Conservation (phyloP, 2,797 vertebrate genomes). For the Phataginus tricuspis region DNA sequence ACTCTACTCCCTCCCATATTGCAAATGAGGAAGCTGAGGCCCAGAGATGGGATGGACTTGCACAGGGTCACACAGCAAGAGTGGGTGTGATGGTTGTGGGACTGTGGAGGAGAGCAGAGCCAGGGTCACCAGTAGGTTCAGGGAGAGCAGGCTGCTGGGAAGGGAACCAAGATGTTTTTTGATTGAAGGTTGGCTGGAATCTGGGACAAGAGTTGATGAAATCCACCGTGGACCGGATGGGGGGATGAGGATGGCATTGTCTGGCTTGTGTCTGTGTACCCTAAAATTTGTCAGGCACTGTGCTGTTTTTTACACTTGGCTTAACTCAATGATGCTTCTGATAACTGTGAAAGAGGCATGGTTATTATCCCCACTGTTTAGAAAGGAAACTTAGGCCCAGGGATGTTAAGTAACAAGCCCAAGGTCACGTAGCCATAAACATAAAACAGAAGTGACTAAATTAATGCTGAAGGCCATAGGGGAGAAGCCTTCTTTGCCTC, state of each 20-base stretch:
- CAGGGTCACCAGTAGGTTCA: background rate
- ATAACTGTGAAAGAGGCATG: background rate
- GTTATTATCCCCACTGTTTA: background rate
- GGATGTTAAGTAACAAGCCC: background rate
- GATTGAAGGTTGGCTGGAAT: background rate
- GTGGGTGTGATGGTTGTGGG: background rate
- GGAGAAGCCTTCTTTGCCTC: no score
- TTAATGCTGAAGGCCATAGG: no score
- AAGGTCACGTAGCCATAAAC: background rate
- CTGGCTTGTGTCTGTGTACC: background rate
- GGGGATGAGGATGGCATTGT: background rate
- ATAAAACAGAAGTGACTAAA: background rate
- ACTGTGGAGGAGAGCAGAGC: background rate
- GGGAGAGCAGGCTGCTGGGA: background rate
- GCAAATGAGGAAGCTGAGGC: background rate
- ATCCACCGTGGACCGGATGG: rapidly evolving
- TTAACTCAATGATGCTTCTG: background rate
- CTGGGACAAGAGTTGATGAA: background rate
- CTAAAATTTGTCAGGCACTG: background rate
- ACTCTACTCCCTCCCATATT: background rate
- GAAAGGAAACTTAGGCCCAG: conserved; percentile 9
- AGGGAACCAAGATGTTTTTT: background rate
- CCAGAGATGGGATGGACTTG: background rate
- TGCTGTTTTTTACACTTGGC: background rate
- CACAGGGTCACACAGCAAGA: background rate